phyloP scores from a whole-genome alignment of 2,113 vertebrate genomes.

The Dinomys branickii region DNA sequence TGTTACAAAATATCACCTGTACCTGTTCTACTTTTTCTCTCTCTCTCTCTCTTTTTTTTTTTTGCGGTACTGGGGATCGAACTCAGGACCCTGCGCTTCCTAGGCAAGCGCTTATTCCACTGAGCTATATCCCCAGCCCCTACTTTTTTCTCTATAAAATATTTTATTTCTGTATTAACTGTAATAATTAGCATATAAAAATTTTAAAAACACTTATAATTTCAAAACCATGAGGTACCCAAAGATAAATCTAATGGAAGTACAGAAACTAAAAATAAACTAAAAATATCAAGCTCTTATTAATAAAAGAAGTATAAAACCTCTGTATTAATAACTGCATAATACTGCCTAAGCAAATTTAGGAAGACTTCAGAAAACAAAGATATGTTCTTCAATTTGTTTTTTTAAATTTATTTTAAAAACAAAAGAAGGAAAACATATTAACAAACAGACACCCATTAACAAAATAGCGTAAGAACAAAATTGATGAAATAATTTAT shows the following conservation, averaged over 20 bases:
- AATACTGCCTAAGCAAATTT: constrained; percentile 14
- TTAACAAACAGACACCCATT: too few relatives aligned
- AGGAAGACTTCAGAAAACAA: constrained; percentile 18
- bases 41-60: too few relatives aligned
- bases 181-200: background rate
- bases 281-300: background rate
- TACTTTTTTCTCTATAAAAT: constrained; percentile 34
- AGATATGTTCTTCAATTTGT: background rate
- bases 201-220: too few relatives aligned
- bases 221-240: background rate
- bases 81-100: too few relatives aligned
- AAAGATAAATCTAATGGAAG: background rate
- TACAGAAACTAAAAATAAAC: background rate
- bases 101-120: too few relatives aligned
- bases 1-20: constrained; percentile 23
- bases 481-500: too few relatives aligned
- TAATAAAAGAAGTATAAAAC: constrained; percentile 26
- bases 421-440: too few relatives aligned
- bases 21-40: constrained; percentile 69
- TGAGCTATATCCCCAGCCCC: too few relatives aligned
- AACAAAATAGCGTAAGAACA: too few relatives aligned
- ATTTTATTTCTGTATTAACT: constrained; percentile 12
- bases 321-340: background rate
- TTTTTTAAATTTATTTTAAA: too few relatives aligned
- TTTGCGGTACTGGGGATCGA: too few relatives aligned